Conservation (phyloP, 2,797 vertebrate species). For the Erithacus rubecula region DNA sequence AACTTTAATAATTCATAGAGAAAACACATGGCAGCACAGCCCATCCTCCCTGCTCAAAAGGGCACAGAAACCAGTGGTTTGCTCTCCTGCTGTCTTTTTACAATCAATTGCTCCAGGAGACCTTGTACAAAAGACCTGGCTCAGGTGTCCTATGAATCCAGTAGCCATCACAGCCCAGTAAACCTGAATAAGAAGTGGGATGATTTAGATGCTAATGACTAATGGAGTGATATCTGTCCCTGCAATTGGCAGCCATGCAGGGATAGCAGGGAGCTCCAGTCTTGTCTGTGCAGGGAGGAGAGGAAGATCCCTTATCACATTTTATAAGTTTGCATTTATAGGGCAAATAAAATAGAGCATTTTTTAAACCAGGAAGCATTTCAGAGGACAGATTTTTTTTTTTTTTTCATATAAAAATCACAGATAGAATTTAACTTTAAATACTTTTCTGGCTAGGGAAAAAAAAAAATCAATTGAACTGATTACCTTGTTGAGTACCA, state of each 20-base stretch:
- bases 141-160: slow-evolving; percentile 60
- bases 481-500: slow-evolving; percentile 58
- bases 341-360: slow-evolving; percentile 59
- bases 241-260: slow-evolving; percentile 34
- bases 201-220: slow-evolving; percentile 69
- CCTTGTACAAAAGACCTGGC: slow-evolving; percentile 65
- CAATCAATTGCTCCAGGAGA: slow-evolving; percentile 62
- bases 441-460: slow-evolving; percentile 18
- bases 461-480: slow-evolving; percentile 44
- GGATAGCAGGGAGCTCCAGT: slow-evolving; percentile 14
- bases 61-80: slow-evolving; percentile 38
- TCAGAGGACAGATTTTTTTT: neutral
- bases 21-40: slow-evolving; percentile 23
- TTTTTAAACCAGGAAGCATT: slow-evolving; percentile 52
- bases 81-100: slow-evolving; percentile 58
- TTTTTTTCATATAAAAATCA: slow-evolving; percentile 12
- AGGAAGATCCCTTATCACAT: slow-evolving; percentile 43
- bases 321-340: slow-evolving; percentile 66
- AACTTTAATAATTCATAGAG: neutral
- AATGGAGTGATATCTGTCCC: slow-evolving; percentile 54
- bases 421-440: slow-evolving; percentile 56
- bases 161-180: slow-evolving; percentile 67
- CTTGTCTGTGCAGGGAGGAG: slow-evolving; percentile 40
- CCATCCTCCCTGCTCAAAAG: slow-evolving; percentile 32
- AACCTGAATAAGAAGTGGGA: slow-evolving; percentile 63